Evolutionary conservation across 2,888 invertebrate species (phyloP), one percentile per base, ranked within the genome.

Genomic region (Temnothorax ravouxi): DNA sequence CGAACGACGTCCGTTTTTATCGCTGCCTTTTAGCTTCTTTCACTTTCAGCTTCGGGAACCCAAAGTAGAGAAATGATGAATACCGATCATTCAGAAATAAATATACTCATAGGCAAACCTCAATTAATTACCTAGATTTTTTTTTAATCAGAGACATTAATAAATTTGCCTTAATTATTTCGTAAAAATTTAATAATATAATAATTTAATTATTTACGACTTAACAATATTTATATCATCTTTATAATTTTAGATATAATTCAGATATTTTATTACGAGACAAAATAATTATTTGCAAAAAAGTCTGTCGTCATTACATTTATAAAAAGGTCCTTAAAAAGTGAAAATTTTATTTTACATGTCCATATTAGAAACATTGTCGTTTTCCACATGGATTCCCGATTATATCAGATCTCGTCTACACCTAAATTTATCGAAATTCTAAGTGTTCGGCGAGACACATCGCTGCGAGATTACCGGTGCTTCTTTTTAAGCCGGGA

Each of bases 401-500:
- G n/a, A 13, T 83, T 81, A 85, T 66, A 76, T 44, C 84, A 67
- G 59, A 34, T 41, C 67, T 25, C 56, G 11, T 41, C 50, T n/a
- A 25, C 54, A 72, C 76, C 88, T 92, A 91, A 91, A 93, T 93
- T 93, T 93, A 93, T 93, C 89, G 92, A 93, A 93, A 93, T 93
- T 92, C 92, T 92, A 92, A 93, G 88, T 93, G 91, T 91, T 89
- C 86, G 83, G 87, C 83, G 62, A 69, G 86, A 75, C 74, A 84
- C 80, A 56, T 52, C 44, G 84, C 67, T 34, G 54, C 75, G 74
- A 29, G 52, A 44, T 83, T 81, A 69, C 64, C 80, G 79, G 52
- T 80, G 80, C 72, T 72, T 88, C 69, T 80, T 84, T 83, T 76
- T 81, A 76, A 83, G 13, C 59, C 50, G 50, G n/a, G n/a, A 76